Evolutionary conservation across 2,888 invertebrate genomes (phyloP).

Genomic region (Pyrgus malvae): DNA sequence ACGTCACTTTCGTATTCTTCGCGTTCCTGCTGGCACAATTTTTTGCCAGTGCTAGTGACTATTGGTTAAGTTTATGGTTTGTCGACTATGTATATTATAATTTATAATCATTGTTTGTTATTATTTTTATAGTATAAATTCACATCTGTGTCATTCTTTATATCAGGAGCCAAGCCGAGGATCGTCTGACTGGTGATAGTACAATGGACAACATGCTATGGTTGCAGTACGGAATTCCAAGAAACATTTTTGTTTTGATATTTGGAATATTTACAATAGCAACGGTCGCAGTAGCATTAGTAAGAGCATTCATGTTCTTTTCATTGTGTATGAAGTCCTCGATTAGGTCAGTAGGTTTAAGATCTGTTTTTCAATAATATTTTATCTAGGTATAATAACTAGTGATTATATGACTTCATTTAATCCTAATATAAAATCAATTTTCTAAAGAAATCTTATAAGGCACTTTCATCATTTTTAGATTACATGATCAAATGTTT

Average conservation of each 20-base stretch:
- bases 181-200: slow-evolving; percentile 63
- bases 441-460: too few species aligned
- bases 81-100: neutral
- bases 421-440: too few species aligned
- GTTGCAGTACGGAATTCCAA: slow-evolving; percentile 55
- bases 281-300: slow-evolving; percentile 81
- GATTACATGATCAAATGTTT: slow-evolving; percentile 87
- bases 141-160: too few species aligned
- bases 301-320: slow-evolving; percentile 85
- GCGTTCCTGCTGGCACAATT: slow-evolving; percentile 82
- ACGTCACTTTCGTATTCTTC: slow-evolving; percentile 50
- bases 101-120: neutral
- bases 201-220: slow-evolving; percentile 64
- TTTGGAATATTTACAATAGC: slow-evolving; percentile 82
- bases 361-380: too few species aligned
- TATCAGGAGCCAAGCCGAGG: slow-evolving; percentile 73
- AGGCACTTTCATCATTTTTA: too few species aligned
- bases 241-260: slow-evolving; percentile 66
- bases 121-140: neutral
- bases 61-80: slow-evolving; percentile 72
- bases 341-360: slow-evolving; percentile 56
- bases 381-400: too few species aligned
- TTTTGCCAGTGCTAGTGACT: slow-evolving; percentile 70
- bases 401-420: too few species aligned
- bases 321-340: slow-evolving; percentile 85